Evolutionary conservation across 30 jellyfish, hydroid and myxozoan species (phyloP).

Genomic region (Cassiopea andromeda): DNA sequence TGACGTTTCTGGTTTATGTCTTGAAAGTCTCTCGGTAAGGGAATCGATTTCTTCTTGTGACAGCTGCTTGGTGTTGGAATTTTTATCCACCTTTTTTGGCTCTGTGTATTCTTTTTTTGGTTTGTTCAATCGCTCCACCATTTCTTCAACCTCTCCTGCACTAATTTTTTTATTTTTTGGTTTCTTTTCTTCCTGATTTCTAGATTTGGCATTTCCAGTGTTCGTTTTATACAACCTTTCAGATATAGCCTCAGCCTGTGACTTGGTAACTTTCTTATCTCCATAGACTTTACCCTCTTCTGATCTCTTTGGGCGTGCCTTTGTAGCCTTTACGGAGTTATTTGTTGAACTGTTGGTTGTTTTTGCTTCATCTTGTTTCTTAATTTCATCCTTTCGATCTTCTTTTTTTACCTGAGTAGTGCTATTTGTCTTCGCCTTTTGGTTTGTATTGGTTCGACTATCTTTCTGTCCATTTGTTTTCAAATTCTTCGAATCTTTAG

Average conservation of each 20-base stretch:
- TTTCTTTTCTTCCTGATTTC: not conserved
- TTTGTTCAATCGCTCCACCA: conserved; percentile 56
- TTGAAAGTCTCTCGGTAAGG: conserved; percentile 54
- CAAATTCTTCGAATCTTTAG: not conserved
- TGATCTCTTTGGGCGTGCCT: conserved; percentile 1
- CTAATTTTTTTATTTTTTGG: conserved; percentile 20
- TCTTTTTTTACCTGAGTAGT: not conserved
- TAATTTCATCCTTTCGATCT: conserved; percentile 1
- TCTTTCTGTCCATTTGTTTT: conserved; percentile 9
- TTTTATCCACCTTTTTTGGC: not conserved
- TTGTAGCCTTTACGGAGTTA: not conserved
- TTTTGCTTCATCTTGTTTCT: conserved; percentile 1
- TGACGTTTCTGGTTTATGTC: conserved; percentile 9
- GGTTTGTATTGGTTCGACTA: not conserved
- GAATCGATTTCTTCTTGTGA: conserved; percentile 56
- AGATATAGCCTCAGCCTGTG: conserved; percentile 21
- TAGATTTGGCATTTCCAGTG: conserved; percentile 16
- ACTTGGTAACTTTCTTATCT: conserved; percentile 31
- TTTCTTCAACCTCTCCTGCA: conserved; percentile 58
- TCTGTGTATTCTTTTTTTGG: conserved; percentile 22
- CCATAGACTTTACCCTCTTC: conserved; percentile 43
- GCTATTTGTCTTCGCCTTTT: not conserved
- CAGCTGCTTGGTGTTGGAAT: not conserved
- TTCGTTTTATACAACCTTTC: conserved; percentile 42
- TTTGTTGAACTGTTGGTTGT: not conserved